Evolutionary conservation across 2,888 invertebrate species (phyloP).

Genomic region (Thera obeliscata): DNA sequence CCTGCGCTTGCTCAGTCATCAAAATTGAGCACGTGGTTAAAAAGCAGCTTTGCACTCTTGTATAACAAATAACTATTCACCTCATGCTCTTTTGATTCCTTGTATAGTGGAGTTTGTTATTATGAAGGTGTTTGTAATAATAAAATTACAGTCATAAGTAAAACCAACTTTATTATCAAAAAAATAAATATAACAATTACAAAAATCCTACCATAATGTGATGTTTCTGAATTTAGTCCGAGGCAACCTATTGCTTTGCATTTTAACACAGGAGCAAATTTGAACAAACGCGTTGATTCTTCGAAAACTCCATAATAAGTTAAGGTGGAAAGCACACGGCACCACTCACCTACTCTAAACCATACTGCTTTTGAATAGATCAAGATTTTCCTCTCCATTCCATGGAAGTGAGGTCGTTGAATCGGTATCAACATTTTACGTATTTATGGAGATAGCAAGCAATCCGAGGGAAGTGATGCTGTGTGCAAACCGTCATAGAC

Average conservation of each 20-base stretch:
- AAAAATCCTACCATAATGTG: constrained; percentile 21
- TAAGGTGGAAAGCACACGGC: not conserved
- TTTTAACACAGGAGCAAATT: constrained; percentile 20
- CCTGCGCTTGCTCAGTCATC: too few species aligned
- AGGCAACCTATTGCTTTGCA: not conserved
- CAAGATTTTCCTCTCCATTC: not conserved
- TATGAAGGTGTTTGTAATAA: not conserved
- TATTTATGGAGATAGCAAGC: too few species aligned
- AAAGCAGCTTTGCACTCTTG: too few species aligned
- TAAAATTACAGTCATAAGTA: not conserved
- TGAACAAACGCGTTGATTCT: not conserved
- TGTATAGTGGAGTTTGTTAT: too few species aligned
- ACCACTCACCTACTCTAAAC: not conserved
- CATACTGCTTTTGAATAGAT: not conserved
- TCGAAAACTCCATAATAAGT: not conserved
- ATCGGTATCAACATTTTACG: not conserved
- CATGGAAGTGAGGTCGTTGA: not conserved
- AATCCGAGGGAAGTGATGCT: not conserved
- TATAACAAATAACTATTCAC: too few species aligned
- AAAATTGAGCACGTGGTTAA: too few species aligned
- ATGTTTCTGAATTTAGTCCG: constrained; percentile 10
- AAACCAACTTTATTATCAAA: constrained; percentile 12
- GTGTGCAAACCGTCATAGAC: not conserved
- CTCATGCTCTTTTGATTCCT: too few species aligned
- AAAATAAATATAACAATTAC: constrained; percentile 13